These are phyloP conservation scores for Ruditapes philippinarum DNA, from an alignment of 1,140 invertebrate species.

Conservation along the genomic window DNA sequence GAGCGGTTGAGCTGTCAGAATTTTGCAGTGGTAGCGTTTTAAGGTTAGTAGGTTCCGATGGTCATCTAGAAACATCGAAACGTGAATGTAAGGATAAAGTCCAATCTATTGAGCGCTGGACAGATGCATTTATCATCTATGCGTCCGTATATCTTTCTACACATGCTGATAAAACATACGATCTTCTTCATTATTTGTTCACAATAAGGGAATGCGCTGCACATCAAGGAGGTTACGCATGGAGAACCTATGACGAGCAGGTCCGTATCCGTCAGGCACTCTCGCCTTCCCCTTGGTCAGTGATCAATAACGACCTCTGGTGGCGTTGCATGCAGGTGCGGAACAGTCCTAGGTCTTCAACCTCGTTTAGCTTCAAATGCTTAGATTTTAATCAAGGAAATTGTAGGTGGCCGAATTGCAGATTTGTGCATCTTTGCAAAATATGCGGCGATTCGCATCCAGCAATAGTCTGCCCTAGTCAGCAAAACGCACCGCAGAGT, in stretches of 20 bases:
- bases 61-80: slow-evolving; percentile 21
- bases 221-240: background rate
- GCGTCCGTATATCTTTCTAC: slow-evolving; percentile 21
- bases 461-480: too few species aligned
- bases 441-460: too few species aligned
- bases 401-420: too few species aligned
- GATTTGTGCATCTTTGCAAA: too few species aligned
- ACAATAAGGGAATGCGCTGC: background rate
- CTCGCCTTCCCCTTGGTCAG: background rate
- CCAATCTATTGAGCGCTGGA: slow-evolving; percentile 51
- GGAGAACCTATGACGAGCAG: too few species aligned
- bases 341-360: too few species aligned
- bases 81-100: slow-evolving; percentile 38
- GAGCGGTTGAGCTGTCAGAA: slow-evolving; percentile 28
- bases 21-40: slow-evolving; percentile 43
- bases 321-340: too few species aligned
- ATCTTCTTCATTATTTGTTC: background rate
- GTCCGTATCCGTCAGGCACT: background rate
- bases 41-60: background rate
- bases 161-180: background rate
- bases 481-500: too few species aligned
- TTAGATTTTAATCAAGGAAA: too few species aligned
- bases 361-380: too few species aligned
- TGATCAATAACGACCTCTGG: too few species aligned
- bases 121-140: slow-evolving; percentile 61